phyloP scores from a whole-genome alignment of 2,888 invertebrate genomes.

The Rugalucina vietnamica region DNA sequence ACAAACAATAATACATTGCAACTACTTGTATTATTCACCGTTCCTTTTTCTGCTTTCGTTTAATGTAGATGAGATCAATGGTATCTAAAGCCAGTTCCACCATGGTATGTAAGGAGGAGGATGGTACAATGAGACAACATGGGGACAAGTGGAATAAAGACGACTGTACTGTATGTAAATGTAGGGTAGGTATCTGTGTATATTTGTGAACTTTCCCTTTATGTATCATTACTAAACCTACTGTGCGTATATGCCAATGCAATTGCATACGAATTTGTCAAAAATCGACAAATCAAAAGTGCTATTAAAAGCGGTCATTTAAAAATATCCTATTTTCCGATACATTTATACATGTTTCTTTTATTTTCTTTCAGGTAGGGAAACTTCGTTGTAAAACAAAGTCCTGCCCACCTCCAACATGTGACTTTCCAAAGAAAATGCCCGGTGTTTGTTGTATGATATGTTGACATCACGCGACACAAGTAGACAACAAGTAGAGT shows the following conservation, averaged over 20 bases:
- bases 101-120: constrained; percentile 65
- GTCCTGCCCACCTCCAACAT: constrained; percentile 64
- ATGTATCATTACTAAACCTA: no score
- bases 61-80: constrained; percentile 70
- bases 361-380: constrained; percentile 70
- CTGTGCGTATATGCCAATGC: background rate
- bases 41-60: no score
- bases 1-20: no score
- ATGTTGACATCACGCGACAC: constrained; percentile 57
- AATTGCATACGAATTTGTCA: background rate
- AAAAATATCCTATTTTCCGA: no score
- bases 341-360: no score
- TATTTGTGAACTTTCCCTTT: no score
- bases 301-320: background rate
- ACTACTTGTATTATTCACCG: no score
- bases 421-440: constrained; percentile 66
- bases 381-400: constrained; percentile 69
- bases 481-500: background rate
- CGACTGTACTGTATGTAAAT: constrained; percentile 73
- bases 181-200: constrained; percentile 70
- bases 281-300: background rate
- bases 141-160: constrained; percentile 73
- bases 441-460: constrained; percentile 71
- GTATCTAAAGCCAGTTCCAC: constrained; percentile 61
- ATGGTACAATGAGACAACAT: constrained; percentile 62